A percentile compares a stretch with the other conserved stretches of the same genome.
phyloP scores from a whole-genome alignment of 2,797 vertebrate species.

The Halcyon leucocephala region DNA sequence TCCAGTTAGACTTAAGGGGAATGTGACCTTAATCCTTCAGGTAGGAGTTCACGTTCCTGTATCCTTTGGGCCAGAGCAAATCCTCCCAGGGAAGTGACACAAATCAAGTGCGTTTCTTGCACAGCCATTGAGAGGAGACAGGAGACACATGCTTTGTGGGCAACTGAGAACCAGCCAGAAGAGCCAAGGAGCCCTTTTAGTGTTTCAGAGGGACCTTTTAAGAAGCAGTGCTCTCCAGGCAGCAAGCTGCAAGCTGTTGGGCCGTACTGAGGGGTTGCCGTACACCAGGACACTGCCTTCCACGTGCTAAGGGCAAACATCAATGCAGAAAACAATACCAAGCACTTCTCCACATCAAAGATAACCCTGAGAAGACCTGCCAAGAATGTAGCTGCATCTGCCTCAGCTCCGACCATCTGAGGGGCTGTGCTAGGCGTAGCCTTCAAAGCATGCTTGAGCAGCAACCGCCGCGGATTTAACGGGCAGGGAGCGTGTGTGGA shows the following conservation, averaged over 20 bases:
- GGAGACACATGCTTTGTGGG: background rate
- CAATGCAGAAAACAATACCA: conserved; percentile 65
- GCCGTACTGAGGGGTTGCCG: accelerated
- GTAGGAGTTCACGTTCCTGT: background rate
- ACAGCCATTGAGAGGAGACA: accelerated
- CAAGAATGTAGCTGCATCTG: conserved; percentile 71
- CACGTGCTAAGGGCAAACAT: conserved; percentile 43
- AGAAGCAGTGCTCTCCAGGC: background rate
- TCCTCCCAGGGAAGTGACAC: background rate
- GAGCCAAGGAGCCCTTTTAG: background rate
- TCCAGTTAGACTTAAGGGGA: background rate
- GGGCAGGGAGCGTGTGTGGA: background rate
- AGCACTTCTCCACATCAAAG: conserved; percentile 67
- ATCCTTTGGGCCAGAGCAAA: background rate
- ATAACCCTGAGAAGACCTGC: conserved; percentile 68
- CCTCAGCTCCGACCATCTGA: conserved; percentile 33
- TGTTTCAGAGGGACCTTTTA: background rate
- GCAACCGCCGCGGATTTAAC: background rate
- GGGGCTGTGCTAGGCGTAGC: conserved; percentile 22
- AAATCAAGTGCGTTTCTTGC: background rate
- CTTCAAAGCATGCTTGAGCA: conserved; percentile 27
- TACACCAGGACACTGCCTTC: background rate
- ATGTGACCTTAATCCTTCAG: background rate
- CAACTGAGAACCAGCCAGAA: background rate
- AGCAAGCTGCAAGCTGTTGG: background rate